These are phyloP conservation scores for Frankliniella intonsa DNA, from an alignment of 2,888 invertebrate species.

Conservation along the genomic window DNA sequence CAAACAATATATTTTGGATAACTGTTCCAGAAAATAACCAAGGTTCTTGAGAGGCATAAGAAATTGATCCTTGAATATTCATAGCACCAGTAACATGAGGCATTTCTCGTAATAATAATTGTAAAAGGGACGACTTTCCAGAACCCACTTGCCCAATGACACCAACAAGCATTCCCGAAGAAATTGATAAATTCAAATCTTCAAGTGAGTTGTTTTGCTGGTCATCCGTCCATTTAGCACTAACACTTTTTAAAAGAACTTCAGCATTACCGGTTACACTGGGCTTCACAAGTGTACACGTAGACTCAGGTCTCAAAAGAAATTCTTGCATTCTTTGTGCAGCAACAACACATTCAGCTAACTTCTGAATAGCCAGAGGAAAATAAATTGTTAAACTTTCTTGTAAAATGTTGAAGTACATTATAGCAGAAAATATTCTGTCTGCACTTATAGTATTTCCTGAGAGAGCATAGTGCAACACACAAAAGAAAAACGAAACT, in stretches of 20 bases:
- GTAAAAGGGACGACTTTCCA: constrained; percentile 69
- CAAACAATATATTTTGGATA: constrained; percentile 70
- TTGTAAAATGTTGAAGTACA: constrained; percentile 77
- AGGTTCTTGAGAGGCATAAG: constrained; percentile 63
- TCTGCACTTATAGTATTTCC: constrained; percentile 67
- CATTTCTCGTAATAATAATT: constrained; percentile 71
- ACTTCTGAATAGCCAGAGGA: constrained; percentile 75
- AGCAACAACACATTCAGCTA: constrained; percentile 74
- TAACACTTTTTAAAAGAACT: constrained; percentile 47
- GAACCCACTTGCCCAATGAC: constrained; percentile 72
- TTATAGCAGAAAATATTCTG: constrained; percentile 49
- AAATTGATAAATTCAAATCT: constrained; percentile 52
- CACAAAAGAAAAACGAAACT: constrained; percentile 68
- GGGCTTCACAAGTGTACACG: not conserved
- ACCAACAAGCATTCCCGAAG: constrained; percentile 59
- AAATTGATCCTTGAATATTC: constrained; percentile 55
- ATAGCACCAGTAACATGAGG: constrained; percentile 63
- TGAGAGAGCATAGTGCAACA: constrained; percentile 62
- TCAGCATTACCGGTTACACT: constrained; percentile 43
- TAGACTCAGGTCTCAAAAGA: not conserved
- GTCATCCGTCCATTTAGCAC: constrained; percentile 52
- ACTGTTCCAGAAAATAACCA: constrained; percentile 62
- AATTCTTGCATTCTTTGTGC: constrained; percentile 59
- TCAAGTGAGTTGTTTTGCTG: constrained; percentile 52
- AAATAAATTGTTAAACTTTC: constrained; percentile 85